Conservation (phyloP, 2,797 vertebrate genomes). For the Cheirogaleus major region DNA sequence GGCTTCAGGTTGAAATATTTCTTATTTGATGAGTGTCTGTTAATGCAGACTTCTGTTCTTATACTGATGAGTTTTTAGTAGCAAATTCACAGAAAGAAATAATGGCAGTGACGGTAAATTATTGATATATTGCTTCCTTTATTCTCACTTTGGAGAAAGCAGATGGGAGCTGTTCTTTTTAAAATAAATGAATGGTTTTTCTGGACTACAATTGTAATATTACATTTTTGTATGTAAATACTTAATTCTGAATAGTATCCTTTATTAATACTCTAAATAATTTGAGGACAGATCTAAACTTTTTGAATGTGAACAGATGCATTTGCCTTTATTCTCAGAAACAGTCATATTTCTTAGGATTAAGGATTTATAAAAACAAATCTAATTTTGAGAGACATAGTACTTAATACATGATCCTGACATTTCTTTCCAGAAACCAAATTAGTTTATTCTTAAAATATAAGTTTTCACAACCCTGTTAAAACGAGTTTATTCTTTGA, state of each 20-base stretch:
- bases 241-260: background rate
- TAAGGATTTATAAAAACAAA: conserved; percentile 53
- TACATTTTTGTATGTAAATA: background rate
- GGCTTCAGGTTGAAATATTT: background rate
- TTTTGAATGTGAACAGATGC: conserved; percentile 28
- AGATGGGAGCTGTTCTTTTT: background rate
- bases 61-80: background rate
- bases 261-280: conserved; percentile 48
- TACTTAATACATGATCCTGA: conserved; percentile 58
- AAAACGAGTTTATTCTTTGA: conserved; percentile 74
- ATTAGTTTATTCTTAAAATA: conserved; percentile 70
- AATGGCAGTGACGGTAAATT: background rate
- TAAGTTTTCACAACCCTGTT: conserved; percentile 62
- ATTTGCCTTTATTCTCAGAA: conserved; percentile 46
- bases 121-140: background rate
- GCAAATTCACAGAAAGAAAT: background rate
- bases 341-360: conserved; percentile 24
- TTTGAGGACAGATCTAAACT: background rate
- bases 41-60: background rate
- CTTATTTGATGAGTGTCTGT: background rate
- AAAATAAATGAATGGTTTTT: background rate
- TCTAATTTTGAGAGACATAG: conserved; percentile 56
- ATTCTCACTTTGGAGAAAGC: background rate
- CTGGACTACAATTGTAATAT: background rate
- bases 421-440: conserved; percentile 70